phyloP scores from a whole-genome alignment of 2,797 vertebrate species.

The Scarus forsteni region DNA sequence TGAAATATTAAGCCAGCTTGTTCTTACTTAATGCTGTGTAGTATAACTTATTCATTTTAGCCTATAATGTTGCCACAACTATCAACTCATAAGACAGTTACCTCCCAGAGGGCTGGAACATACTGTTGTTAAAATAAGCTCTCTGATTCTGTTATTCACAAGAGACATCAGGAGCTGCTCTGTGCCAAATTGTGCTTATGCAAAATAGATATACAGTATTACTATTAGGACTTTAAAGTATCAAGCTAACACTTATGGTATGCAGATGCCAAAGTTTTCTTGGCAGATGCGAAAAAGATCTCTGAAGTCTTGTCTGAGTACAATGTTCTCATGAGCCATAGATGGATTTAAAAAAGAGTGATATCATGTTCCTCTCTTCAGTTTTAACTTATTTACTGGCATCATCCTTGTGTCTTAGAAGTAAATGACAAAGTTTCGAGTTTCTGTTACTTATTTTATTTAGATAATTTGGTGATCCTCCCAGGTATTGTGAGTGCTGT shows the following conservation, averaged over 20 bases:
- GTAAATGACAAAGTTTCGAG: not conserved
- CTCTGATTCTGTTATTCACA: constrained; percentile 44
- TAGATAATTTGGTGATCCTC: not conserved
- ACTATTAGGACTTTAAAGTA: constrained; percentile 50
- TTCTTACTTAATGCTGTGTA: constrained; percentile 60
- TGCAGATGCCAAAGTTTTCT: not conserved
- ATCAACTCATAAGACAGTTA: constrained; percentile 56
- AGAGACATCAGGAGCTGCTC: constrained; percentile 55
- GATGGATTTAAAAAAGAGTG: not conserved
- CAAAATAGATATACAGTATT: constrained; percentile 52
- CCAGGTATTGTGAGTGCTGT: too few species aligned
- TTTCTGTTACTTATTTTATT: not conserved
- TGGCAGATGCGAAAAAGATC: constrained; percentile 2
- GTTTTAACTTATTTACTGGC: not conserved
- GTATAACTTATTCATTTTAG: constrained; percentile 77
- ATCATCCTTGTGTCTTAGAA: not conserved
- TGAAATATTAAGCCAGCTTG: constrained; percentile 75
- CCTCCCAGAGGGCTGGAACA: constrained; percentile 59
- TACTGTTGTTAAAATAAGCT: constrained; percentile 55
- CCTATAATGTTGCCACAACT: constrained; percentile 71
- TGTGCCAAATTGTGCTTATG: constrained; percentile 58
- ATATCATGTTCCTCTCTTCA: not conserved
- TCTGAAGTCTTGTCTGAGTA: not conserved
- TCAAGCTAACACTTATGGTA: constrained; percentile 4
- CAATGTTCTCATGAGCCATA: not conserved